Evolutionary conservation across 2,113 vertebrate species (phyloP), one percentile per base, ranked within the genome.

Genomic region (Rhineura floridana): DNA sequence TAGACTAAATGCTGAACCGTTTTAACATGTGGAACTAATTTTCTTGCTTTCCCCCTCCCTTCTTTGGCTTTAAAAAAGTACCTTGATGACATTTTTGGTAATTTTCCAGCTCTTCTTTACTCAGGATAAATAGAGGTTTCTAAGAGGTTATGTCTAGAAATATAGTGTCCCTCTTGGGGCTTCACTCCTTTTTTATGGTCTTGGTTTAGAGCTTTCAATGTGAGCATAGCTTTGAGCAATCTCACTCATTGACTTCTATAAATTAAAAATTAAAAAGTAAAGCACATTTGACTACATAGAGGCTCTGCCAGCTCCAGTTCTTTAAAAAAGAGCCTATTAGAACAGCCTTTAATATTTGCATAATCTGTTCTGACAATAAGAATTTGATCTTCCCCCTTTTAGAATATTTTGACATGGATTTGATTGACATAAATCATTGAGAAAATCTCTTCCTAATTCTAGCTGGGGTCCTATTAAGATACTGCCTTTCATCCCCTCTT

Each of bases 21-120:
- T 94, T 87, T 63, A 94, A 91, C 97, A 97, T 96, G 91, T 97
- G 96, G 96, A 97, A 96, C 94, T 95, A 79, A 95, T 97, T 97
- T 96, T 89, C 84, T 90, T n/a, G 2, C 62, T 92, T 88, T 75
- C 92, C 87, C 75, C 39, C 81, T 79, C 13, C 81, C 88, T 67
- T 48, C 80, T 89, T 42, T 83, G 55, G 44, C 44, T 67, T 88
- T 90, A 90, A 91, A 88, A 63, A 88, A 75, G 77, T 88, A 90
- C 86, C 91, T 92, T 95, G 89, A 90, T 93, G 94, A 94, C 85
- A 50, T 94, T 95, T 94, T 91, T 94, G 95, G 92, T 95, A 94
- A 42, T 52, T 77, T 52, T 93, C 93, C 84, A 44, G 62, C 72
- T 89, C 93, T 91, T 89, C 59, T 90, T 13, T 88, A 63, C 46